Percentiles rank a stretch among this genome's conserved stretches.
These are phyloP conservation scores for Drosophila trapezifrons DNA, from an alignment of 1,140 invertebrate species.

Conservation along the genomic window DNA sequence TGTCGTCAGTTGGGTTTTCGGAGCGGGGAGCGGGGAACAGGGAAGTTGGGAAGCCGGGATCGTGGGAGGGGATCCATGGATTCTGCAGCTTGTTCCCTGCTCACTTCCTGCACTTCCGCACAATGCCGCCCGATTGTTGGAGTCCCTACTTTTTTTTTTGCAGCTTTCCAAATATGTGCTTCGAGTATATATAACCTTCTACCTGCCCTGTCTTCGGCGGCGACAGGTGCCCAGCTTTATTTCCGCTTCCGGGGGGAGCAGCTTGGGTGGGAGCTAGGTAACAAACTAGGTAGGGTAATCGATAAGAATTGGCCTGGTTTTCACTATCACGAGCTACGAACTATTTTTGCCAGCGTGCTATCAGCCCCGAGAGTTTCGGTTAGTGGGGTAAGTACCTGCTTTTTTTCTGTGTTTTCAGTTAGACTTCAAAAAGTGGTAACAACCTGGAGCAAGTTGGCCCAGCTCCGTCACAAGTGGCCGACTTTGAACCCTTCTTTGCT, in stretches of 20 bases:
- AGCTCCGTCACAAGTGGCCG: conserved; percentile 46
- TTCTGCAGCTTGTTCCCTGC: conserved; percentile 55
- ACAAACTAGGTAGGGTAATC: conserved; percentile 5
- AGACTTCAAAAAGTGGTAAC: conserved; percentile 1
- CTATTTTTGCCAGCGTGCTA: conserved; percentile 23
- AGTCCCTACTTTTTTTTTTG: conserved; percentile 23
- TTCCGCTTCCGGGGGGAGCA: conserved; percentile 39
- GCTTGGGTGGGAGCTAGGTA: no score
- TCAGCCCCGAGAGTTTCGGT: conserved; percentile 15
- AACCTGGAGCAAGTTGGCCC: conserved; percentile 23
- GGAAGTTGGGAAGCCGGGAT: neutral
- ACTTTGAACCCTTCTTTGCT: conserved; percentile 39
- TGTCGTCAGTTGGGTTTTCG: conserved; percentile 29
- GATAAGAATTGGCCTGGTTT: conserved; percentile 43
- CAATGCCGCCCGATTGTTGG: conserved; percentile 64
- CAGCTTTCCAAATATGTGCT: conserved; percentile 71
- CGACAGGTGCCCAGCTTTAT: conserved; percentile 54
- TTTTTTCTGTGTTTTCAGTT: conserved; percentile 7
- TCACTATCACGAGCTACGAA: conserved; percentile 7
- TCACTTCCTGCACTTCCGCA: conserved; percentile 73
- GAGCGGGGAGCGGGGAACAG: neutral
- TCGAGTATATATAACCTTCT: conserved; percentile 20
- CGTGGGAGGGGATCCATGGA: conserved; percentile 35
- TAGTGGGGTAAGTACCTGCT: conserved; percentile 37
- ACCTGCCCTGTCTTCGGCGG: conserved; percentile 43